Conservation (phyloP, 2,113 vertebrate species). For the Dissostichus mawsoni region DNA sequence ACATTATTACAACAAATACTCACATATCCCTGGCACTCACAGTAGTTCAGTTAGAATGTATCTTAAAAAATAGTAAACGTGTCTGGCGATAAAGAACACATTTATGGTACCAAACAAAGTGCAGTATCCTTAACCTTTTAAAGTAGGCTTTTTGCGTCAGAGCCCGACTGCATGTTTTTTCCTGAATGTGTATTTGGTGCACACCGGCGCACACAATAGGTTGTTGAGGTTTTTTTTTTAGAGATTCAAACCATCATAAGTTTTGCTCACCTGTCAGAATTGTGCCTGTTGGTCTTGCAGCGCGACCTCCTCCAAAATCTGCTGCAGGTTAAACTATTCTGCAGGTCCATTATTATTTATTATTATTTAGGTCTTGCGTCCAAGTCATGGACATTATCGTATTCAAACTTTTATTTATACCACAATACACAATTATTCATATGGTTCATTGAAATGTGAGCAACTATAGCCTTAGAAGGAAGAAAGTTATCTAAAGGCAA, state of each 20-base stretch:
- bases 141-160: no score
- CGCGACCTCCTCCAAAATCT: background rate
- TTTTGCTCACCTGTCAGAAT: background rate
- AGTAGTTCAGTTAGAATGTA: no score
- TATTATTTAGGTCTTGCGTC: slow-evolving; percentile 36
- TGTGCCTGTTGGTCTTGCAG: background rate
- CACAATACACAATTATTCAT: slow-evolving; percentile 66
- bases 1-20: slow-evolving; percentile 37
- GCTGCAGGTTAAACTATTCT: background rate
- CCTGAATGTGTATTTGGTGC: no score
- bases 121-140: no score
- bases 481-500: slow-evolving; percentile 72
- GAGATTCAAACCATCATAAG: background rate
- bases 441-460: slow-evolving; percentile 65
- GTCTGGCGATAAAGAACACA: no score
- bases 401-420: slow-evolving; percentile 44
- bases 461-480: slow-evolving; percentile 67
- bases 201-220: background rate
- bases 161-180: no score
- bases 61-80: no score
- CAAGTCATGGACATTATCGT: slow-evolving; percentile 50
- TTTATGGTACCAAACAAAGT: no score
- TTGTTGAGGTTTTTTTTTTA: no score
- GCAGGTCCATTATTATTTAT: no score
- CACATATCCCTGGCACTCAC: slow-evolving; percentile 25